phyloP scores from a whole-genome alignment of 2,113 vertebrate species.

The Salvelinus fontinalis region DNA sequence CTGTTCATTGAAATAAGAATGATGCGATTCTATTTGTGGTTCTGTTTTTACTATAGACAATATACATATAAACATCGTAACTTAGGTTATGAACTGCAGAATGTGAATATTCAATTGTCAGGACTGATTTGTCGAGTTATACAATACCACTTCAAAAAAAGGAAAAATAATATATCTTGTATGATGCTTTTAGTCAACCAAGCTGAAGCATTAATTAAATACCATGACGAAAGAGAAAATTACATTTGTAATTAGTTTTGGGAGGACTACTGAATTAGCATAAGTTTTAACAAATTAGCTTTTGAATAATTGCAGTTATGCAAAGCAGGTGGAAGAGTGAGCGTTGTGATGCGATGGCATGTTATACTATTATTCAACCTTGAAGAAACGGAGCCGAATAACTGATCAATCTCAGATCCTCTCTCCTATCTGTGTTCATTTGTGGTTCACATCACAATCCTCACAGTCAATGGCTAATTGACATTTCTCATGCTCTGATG shows the following conservation, averaged over 20 bases:
- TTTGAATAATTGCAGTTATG: constrained; percentile 26
- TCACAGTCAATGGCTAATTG: constrained; percentile 3
- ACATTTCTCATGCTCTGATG: constrained; percentile 5
- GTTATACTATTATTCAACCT: constrained; percentile 14
- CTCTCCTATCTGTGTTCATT: constrained; percentile 11
- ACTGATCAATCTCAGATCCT: constrained; percentile 6
- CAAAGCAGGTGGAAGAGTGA: constrained; percentile 1
- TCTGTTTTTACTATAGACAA: constrained; percentile 12
- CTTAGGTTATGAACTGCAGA: constrained; percentile 27
- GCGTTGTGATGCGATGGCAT: neutral
- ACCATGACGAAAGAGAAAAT: constrained; percentile 29
- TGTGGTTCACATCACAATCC: constrained; percentile 10
- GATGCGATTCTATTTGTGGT: neutral
- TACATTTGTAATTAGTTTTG: constrained; percentile 33
- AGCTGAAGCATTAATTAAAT: constrained; percentile 17
- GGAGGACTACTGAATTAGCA: constrained; percentile 33
- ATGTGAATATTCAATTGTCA: constrained; percentile 17
- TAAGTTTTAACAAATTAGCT: constrained; percentile 34
- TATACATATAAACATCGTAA: constrained; percentile 29
- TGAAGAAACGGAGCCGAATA: constrained; percentile 5
- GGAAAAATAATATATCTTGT: neutral
- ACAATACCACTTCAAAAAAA: constrained; percentile 8
- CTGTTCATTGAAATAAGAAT: neutral
- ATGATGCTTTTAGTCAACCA: neutral
- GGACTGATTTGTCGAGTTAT: constrained; percentile 24